Percentiles rank a stretch among this genome's conserved stretches.
Conservation (phyloP, 2,888 invertebrate genomes). For the Oscheius sp. region DNA sequence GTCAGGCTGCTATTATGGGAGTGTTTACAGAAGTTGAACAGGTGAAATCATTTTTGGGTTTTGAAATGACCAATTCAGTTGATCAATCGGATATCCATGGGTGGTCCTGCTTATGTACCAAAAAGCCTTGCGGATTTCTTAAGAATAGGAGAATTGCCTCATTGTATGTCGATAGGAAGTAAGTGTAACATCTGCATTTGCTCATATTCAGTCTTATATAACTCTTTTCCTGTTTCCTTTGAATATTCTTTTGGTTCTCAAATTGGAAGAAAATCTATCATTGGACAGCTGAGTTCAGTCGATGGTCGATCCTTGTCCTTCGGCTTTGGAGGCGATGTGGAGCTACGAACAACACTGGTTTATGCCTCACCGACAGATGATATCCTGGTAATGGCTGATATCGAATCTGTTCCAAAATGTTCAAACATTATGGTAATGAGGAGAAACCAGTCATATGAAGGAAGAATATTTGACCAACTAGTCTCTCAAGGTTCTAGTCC, state of each 20-base stretch:
- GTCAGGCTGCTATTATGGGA: background rate
- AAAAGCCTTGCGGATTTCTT: slow-evolving; percentile 12
- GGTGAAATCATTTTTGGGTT: background rate
- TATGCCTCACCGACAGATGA: slow-evolving; percentile 25
- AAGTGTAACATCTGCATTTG: background rate
- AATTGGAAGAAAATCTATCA: slow-evolving; percentile 8
- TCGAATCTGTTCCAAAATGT: slow-evolving; percentile 17
- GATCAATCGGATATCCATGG: background rate
- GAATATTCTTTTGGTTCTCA: slow-evolving; percentile 8
- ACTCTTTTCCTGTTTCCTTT: slow-evolving; percentile 12
- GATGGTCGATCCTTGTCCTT: slow-evolving; percentile 11
- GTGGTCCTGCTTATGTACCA: slow-evolving; percentile 1
- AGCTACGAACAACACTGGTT: background rate
- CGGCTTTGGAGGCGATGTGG: slow-evolving; percentile 16
- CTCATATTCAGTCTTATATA: background rate
- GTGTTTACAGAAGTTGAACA: slow-evolving; percentile 13
- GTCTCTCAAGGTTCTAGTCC: slow-evolving; percentile 21
- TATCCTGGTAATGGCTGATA: slow-evolving; percentile 16
- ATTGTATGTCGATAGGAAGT: slow-evolving; percentile 13
- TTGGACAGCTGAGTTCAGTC: background rate
- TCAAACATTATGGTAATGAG: slow-evolving; percentile 18
- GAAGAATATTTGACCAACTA: slow-evolving; percentile 3
- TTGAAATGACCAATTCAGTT: background rate
- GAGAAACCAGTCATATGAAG: slow-evolving; percentile 17
- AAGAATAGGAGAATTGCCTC: slow-evolving; percentile 3